Evolutionary conservation across 2,888 invertebrate genomes (phyloP).

Genomic region (Sussaba pulchella): DNA sequence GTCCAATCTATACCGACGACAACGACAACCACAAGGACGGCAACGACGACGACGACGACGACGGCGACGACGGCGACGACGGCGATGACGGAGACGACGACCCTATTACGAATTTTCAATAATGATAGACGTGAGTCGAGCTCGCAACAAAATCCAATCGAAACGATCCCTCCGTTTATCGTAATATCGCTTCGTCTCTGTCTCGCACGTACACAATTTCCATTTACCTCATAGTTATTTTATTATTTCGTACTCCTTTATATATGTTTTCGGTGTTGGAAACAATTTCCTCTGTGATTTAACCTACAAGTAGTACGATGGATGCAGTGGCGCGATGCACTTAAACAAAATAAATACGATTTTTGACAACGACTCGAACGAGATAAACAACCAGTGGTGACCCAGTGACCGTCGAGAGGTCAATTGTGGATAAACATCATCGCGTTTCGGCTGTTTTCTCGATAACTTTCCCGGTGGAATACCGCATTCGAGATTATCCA

Average conservation of each 20-base stretch:
- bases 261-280: too few species aligned
- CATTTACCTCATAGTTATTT: too few species aligned
- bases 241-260: too few species aligned
- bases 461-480: constrained; percentile 5
- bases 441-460: too few species aligned
- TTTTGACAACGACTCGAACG: too few species aligned
- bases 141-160: too few species aligned
- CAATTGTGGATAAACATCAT: background rate
- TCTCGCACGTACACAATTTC: constrained; percentile 11
- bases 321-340: too few species aligned
- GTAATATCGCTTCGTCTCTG: background rate
- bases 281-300: too few species aligned
- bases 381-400: constrained; percentile 26
- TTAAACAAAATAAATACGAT: too few species aligned
- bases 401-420: constrained; percentile 51
- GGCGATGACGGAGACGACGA: constrained; percentile 13
- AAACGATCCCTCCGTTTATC: too few species aligned
- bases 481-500: constrained; percentile 18
- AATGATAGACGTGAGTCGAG: constrained; percentile 71
- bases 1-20: constrained; percentile 62
- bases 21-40: constrained; percentile 28
- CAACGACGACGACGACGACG: constrained; percentile 38
- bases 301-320: too few species aligned
- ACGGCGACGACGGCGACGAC: constrained; percentile 12
- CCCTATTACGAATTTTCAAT: constrained; percentile 61